Evolutionary conservation across 2,888 invertebrate species (phyloP).

Genomic region (Idaea straminata): DNA sequence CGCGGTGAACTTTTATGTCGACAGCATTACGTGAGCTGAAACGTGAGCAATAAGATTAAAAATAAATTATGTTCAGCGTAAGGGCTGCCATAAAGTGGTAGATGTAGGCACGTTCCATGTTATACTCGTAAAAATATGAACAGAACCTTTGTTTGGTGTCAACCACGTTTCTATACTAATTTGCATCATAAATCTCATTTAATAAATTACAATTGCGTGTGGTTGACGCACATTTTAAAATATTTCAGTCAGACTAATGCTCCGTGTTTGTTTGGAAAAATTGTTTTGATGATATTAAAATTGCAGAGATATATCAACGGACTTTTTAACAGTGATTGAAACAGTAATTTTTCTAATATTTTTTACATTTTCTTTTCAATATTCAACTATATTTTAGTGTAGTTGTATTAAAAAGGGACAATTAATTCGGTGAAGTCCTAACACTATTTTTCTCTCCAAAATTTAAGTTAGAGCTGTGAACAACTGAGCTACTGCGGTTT

Average conservation of each 20-base stretch:
- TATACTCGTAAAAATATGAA: conserved; percentile 29
- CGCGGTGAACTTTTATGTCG: conserved; percentile 73
- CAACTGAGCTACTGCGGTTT: conserved; percentile 69
- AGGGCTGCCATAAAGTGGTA: conserved; percentile 50
- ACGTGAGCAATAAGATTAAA: conserved; percentile 74
- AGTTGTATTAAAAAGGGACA: not conserved
- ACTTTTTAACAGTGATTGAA: not conserved
- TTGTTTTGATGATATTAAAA: not conserved
- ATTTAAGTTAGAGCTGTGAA: conserved; percentile 57
- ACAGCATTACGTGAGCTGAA: conserved; percentile 73
- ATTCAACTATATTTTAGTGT: not conserved
- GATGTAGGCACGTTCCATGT: conserved; percentile 34
- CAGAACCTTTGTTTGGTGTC: conserved; percentile 26
- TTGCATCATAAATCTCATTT: conserved; percentile 1
- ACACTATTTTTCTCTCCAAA: conserved; percentile 39
- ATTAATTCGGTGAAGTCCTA: conserved; percentile 7
- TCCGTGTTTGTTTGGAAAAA: not conserved
- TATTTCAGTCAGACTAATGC: not conserved
- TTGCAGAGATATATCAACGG: not conserved
- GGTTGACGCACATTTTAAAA: not conserved
- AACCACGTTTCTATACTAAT: conserved; percentile 1
- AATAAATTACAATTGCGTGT: not conserved
- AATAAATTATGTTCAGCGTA: conserved; percentile 69
- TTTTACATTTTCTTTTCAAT: not conserved
- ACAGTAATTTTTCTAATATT: not conserved